Base-by-base conservation (phyloP, 1,140 invertebrate genomes). In the Drosophila truncata region DNA sequence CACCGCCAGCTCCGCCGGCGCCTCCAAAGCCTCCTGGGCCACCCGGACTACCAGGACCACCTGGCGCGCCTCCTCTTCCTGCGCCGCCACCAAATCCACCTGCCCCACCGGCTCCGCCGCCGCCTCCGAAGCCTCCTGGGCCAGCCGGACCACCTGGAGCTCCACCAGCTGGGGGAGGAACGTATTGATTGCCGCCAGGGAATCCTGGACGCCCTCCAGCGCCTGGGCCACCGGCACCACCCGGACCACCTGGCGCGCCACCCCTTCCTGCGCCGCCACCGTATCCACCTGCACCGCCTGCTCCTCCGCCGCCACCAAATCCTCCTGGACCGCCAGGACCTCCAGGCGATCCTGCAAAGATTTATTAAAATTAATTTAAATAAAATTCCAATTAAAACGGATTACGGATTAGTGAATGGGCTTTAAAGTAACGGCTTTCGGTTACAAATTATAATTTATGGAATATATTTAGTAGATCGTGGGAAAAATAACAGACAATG, bases 1-100 rank as follows among this genome's bases (percentile, higher is more conserved):
- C 85, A 20, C 91, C 85, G 20, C 91, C 84, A 10, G 75, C 50
- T 41, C 49, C 52, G 1, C 65, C 70, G 10, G 46, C n/a, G 6
- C 31, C 80, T 2, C 50, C 50, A 18, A 44, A 54, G 25, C 65
- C 79, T n/a, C 50, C 50, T 16, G 50, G 50, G 3, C 54, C 66
- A 10, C 82, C 74, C 20, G 64, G 31, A 8, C 80, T 62, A 31
- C 82, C 88, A 1, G 44, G 41, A 20, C 59, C 60, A 4, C 72
- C 79, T 29, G 64, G 54, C 16, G 78, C 74, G 7, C 70, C 78
- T 13, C 57, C 71, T 5, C 80, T 79, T 41, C 91, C 76, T 0
- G 77, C 77, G 0, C 25, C 60, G 0, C 47, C 60, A 14, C 60
- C 60, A 1, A 29, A 55, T 7, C 74, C 70, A 27, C 78, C 88